These are phyloP conservation scores for Macrotis lagotis DNA, from an alignment of 2,113 vertebrate species.

Conservation along the genomic window DNA sequence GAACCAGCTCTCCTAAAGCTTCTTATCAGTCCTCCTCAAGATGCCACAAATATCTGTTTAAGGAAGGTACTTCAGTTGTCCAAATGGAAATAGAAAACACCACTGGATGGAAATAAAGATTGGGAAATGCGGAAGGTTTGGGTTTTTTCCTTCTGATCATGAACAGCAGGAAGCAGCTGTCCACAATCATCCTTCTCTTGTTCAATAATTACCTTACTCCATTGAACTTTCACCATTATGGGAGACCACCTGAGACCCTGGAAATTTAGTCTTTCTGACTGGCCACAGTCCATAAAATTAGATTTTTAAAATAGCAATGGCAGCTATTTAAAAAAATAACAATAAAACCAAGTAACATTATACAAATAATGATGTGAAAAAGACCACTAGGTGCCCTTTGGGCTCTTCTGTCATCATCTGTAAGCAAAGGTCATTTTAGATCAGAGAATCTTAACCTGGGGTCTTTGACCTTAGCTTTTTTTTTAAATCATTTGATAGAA, in stretches of 20 bases:
- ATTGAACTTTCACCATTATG: background rate
- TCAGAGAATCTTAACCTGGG: background rate
- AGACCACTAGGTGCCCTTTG: background rate
- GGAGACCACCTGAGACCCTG: constrained; percentile 28
- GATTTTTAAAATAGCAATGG: background rate
- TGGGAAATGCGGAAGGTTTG: constrained; percentile 9
- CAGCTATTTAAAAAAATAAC: constrained; percentile 1
- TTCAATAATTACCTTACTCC: background rate
- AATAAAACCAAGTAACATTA: background rate
- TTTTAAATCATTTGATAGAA: background rate
- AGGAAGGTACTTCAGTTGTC: background rate
- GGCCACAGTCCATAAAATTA: constrained; percentile 3
- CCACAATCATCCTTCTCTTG: background rate
- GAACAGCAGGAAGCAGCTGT: background rate
- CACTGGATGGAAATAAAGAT: background rate
- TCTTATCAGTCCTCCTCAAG: background rate
- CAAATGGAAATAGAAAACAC: constrained; percentile 15
- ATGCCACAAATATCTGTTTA: background rate
- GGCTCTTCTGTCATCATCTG: background rate
- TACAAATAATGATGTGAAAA: background rate
- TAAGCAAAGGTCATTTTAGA: background rate
- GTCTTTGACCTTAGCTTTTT: background rate
- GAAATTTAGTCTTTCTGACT: constrained; percentile 8
- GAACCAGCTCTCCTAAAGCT: constrained; percentile 18
- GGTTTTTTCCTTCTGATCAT: background rate